A percentile compares a stretch with the other conserved stretches of the same genome.
Evolutionary conservation across 2,888 invertebrate species (phyloP).

Genomic region (Rotaria macrura): DNA sequence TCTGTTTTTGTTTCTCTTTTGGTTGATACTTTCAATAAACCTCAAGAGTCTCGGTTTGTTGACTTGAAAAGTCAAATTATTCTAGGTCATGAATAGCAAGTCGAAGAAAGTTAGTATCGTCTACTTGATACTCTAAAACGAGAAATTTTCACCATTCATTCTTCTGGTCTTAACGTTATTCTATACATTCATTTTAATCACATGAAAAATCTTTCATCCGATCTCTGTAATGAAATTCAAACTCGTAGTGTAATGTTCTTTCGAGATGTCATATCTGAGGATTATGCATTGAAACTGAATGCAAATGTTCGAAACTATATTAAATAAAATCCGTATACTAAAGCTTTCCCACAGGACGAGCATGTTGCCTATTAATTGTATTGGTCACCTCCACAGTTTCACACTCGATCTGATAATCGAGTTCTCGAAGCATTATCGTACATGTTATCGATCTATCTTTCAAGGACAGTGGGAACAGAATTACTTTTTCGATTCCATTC

Average conservation of each 20-base stretch:
- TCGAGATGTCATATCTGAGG: neutral
- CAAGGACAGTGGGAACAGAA: neutral
- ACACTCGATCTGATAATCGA: neutral
- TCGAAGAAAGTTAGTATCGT: neutral
- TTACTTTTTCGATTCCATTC: neutral
- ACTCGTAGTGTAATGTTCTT: neutral
- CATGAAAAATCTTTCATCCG: neutral
- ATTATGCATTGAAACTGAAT: neutral
- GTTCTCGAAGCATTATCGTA: neutral
- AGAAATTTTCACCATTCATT: neutral
- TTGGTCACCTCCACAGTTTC: neutral
- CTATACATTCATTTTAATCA: neutral
- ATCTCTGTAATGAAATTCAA: neutral
- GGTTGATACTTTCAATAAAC: neutral
- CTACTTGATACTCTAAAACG: neutral
- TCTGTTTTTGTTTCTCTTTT: neutral
- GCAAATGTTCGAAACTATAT: neutral
- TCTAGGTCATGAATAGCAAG: neutral
- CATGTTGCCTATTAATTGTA: neutral
- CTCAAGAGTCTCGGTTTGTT: neutral
- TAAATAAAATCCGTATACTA: neutral
- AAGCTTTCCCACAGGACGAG: neutral
- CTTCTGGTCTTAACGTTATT: neutral
- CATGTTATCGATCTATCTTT: neutral
- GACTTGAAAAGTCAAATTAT: neutral